Base-by-base conservation (phyloP, 2,888 invertebrate species). In the Tholera decimalis region DNA sequence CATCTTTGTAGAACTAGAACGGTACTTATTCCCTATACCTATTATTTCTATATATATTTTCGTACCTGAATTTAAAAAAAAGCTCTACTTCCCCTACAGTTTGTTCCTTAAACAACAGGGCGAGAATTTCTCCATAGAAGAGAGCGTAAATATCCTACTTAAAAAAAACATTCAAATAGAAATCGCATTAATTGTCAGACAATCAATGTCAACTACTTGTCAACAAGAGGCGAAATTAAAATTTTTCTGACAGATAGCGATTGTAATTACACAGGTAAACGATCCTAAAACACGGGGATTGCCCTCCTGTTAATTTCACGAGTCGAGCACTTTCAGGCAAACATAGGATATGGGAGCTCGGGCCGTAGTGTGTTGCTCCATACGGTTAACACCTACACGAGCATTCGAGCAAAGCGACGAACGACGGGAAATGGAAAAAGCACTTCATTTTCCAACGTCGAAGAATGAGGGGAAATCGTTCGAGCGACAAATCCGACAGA, bases 371-470 rank as follows among this genome's bases (percentile, higher is more conserved):
- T 68, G 64, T 57, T 53, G 59, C 62, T 67, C 26, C 67, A 62
- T 26, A 60, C 71, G 53, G 59, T 57, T 56, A 46, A 57, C 60
- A 72, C 51, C 47, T 58, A 64, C 63, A 60, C 65, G 58, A 57
- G 63, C 18, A 44, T 64, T 51, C 18, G 35, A 64, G 57, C 54
- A 50, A 63, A 56, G 57, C 55, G 55, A 65, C 70, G 51, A 60
- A 61, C 63, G 57, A 53, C 77, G 76, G 83, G 84, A 84, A 85
- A 85, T 85, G 80, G 80, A 83, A 83, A 84, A 77, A 77, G 77
- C 79, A 63, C 69, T 80, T 77, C 77, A 70, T 74, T 81, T 73
- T 77, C 66, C 70, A 74, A 71, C 70, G 61, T 54, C 55, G 67
- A 79, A 74, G 74, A 80, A 72, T 73, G 54, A 70, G 56, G 49